Conservation (phyloP, 2,797 vertebrate species). For the Triplophysa bombifrons region DNA sequence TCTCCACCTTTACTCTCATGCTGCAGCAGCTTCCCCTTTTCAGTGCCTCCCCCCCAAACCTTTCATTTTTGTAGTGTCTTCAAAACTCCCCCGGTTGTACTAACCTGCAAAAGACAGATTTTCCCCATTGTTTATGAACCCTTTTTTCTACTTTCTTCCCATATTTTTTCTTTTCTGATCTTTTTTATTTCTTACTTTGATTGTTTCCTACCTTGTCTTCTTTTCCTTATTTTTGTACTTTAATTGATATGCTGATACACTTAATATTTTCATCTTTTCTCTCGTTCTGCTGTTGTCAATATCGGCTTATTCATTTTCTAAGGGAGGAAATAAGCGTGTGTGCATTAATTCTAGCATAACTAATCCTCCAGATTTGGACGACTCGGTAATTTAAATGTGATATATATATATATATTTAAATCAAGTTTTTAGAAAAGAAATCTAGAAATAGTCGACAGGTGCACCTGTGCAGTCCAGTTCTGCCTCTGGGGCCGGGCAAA, state of each 20-base stretch:
- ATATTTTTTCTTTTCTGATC: not conserved
- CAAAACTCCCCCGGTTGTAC: conserved; percentile 37
- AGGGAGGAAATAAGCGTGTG: not conserved
- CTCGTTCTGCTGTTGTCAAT: not conserved
- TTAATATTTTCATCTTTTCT: conserved; percentile 42
- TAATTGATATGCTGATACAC: conserved; percentile 5
- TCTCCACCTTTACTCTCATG: not conserved
- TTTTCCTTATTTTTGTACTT: not conserved
- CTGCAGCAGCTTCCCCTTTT: not conserved
- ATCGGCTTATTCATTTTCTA: not conserved
- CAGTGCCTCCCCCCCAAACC: not conserved
- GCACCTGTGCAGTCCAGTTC: conserved; percentile 38
- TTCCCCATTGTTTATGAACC: conserved; percentile 5
- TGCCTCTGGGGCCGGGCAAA: conserved; percentile 47
- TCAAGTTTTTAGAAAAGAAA: conserved; percentile 4
- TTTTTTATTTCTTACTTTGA: not conserved
- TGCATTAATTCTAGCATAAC: not conserved
- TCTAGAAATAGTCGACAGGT: not conserved
- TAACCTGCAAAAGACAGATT: conserved; percentile 52
- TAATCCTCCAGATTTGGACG: not conserved
- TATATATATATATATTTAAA: conserved; percentile 2
- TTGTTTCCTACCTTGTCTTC: conserved; percentile 3
- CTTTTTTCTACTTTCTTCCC: not conserved
- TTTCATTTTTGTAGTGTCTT: conserved; percentile 5
- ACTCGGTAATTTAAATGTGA: not conserved